phyloP scores from a whole-genome alignment of 2,113 vertebrate genomes.

The Oryzias woworae region DNA sequence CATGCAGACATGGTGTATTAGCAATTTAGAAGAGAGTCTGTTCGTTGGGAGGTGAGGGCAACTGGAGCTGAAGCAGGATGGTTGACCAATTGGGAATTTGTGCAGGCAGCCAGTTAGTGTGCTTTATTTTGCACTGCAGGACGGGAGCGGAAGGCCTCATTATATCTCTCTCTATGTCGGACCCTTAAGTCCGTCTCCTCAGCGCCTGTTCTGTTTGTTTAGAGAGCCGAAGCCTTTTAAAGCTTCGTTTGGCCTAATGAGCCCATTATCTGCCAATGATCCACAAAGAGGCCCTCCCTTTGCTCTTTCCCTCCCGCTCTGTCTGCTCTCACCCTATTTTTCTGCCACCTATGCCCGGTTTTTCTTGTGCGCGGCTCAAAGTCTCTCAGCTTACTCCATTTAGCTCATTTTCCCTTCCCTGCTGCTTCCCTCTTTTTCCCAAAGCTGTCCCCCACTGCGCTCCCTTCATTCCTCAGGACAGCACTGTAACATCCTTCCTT shows the following conservation, averaged over 20 bases:
- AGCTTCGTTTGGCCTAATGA: constrained; percentile 79
- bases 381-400: constrained; percentile 40
- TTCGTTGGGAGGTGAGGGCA: constrained; percentile 28
- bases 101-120: constrained; percentile 57
- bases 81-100: constrained; percentile 49
- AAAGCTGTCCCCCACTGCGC: constrained; percentile 60
- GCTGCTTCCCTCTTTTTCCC: constrained; percentile 22
- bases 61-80: constrained; percentile 45
- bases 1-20: neutral
- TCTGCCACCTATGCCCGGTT: constrained; percentile 33
- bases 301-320: constrained; percentile 38
- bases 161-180: constrained; percentile 79
- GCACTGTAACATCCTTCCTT: constrained; percentile 43
- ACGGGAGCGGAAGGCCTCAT: constrained; percentile 69
- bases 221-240: constrained; percentile 77
- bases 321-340: constrained; percentile 42
- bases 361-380: constrained; percentile 14
- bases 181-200: constrained; percentile 75
- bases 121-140: constrained; percentile 43
- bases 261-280: constrained; percentile 82
- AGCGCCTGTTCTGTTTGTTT: constrained; percentile 78
- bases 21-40: neutral
- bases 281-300: constrained; percentile 74
- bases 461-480: constrained; percentile 51
- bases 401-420: constrained; percentile 43